Base-by-base conservation (phyloP, 2,888 invertebrate species). In the Tenthredo scrophulariae region DNA sequence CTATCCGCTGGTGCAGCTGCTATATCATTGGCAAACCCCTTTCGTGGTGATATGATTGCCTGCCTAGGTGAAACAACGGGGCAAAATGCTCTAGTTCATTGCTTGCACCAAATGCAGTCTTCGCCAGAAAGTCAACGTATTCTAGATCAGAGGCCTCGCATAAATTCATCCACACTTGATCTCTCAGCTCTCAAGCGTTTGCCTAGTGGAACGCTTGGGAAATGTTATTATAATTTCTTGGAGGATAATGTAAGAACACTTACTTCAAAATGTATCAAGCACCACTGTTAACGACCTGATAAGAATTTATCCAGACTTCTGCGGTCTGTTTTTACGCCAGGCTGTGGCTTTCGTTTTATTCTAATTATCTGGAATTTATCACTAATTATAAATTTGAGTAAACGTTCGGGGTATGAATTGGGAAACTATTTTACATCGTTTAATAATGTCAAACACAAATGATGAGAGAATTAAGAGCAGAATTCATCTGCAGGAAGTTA, bases 21-120 rank as follows among this genome's bases (percentile, higher is more conserved):
- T 40, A 95, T 97, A 84, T 96, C 98, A 0, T 94, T 99, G 70
- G 90, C 97, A 13, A 96, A 98, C 94, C 99, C 99, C 9, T 94
- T 94, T 85, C 94, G 97, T 86, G 97, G 96, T 26, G 99, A 99
- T 92, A 98, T 98, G 98, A 97, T 99, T 88, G 98, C 99, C 33
- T 97, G 98, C 88, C 95, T 99, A 88, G 98, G 98, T 0, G 99
- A 99, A 94, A 97, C 98, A 0, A 98, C 98, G 13, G 98, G 96
- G 72, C 89, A 91, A 62, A 92, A 92, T 74, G 97, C 98, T 3
- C 94, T 98, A 6, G 94, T 94, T 86, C 94, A 95, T 89, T 97
- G 99, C 94, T 94, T 95, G 84, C 92, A 94, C 67, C 95, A 96
- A 92, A 98, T 99, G 98, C 93, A 95, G 87, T 94, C 94, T 74